These are phyloP conservation scores for Theropithecus gelada DNA, from an alignment of 2,113 vertebrate genomes.

Conservation along the genomic window DNA sequence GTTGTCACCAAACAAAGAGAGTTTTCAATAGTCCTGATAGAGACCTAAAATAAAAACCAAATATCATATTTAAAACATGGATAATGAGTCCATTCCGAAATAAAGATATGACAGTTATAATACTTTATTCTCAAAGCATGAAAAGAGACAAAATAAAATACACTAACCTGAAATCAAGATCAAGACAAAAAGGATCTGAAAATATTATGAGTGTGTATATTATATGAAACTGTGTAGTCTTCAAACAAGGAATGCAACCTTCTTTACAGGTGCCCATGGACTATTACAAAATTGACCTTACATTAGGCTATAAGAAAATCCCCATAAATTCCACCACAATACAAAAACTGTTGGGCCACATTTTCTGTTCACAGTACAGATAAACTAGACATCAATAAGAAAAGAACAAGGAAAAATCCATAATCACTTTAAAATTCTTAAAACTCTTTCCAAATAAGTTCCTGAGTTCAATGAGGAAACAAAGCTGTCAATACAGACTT, in stretches of 20 bases:
- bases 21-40: background rate
- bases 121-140: background rate
- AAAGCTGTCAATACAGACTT: background rate
- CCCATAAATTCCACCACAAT: background rate
- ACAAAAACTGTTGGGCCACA: background rate
- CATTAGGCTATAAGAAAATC: background rate
- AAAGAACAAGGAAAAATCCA: background rate
- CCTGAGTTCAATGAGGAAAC: background rate
- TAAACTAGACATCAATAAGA: background rate
- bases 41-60: slow-evolving; percentile 7
- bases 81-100: background rate
- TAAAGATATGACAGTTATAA: background rate
- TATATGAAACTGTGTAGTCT: background rate
- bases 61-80: background rate
- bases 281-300: background rate
- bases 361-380: slow-evolving; percentile 2
- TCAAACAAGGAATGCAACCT: background rate
- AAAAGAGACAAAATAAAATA: slow-evolving; percentile 23
- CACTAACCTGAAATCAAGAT: background rate
- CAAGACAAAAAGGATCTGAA: background rate
- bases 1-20: background rate
- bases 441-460: background rate
- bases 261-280: background rate
- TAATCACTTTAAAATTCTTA: background rate
- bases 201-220: background rate